Base-by-base conservation (phyloP, 2,113 vertebrate genomes). In the Callipepla squamata region DNA sequence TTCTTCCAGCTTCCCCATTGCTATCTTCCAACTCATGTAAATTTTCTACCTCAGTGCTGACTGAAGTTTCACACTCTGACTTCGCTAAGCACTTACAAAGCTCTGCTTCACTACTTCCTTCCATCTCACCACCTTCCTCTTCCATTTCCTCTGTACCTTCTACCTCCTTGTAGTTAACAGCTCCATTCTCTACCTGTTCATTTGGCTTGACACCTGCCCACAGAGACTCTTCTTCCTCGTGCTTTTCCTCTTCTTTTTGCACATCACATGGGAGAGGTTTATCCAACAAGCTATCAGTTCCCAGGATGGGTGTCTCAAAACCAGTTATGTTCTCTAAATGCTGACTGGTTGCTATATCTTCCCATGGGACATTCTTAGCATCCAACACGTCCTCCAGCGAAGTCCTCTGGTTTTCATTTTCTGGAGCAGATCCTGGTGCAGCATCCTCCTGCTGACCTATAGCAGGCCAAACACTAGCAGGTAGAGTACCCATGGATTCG, bases 181-280 rank as follows among this genome's bases (percentile, higher is more conserved):
- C 67, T 96, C 69, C 69, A 91, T 63, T 96, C 59, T 98, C 97
- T 97, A 97, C 97, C 97, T 97, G 97, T 97, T 97, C 92, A 96
- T 61, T 95, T 76, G 96, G 80, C 85, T 98, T 92, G 96, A 95
- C 93, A 96, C 92, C 94, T 97, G 88, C 89, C 96, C 97, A 94
- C 73, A 96, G 3, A 93, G 81, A 76, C 59, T 97, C 70, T 80
- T 94, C 92, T 92, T 96, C 92, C 57, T 88, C 92, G 59, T 0
- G 89, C 48, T 96, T 93, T 48, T 96, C 95, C 85, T 95, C 66
- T 96, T 95, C 85, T 76, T 96, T 93, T 94, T 94, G 92, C 83
- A 91, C 62, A 86, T 94, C 96, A 96, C 89, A 91, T 50, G 85
- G 90, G 38, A 88, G 48, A 36, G 67, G 73, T 93, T 97, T 95